Evolutionary conservation across 2,888 invertebrate species (phyloP), one percentile per base, ranked within the genome.

Genomic region (Phalangium opilio): DNA sequence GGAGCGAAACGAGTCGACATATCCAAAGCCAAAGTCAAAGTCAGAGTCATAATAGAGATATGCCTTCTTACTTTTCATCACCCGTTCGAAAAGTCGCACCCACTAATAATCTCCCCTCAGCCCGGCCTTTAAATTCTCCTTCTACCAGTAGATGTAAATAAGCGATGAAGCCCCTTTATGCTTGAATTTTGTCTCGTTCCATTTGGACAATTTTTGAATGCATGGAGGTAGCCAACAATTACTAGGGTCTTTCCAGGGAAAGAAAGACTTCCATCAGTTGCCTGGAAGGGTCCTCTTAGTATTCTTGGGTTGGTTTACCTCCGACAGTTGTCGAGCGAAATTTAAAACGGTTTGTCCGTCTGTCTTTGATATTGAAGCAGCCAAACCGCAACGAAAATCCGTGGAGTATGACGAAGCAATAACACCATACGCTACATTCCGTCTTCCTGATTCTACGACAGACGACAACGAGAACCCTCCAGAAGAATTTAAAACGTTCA

Each of bases 341-440:
- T 4, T 27, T 27, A 27, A 8, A 27, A n/a, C n/a, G n/a, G n/a
- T n/a, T n/a, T n/a, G n/a, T n/a, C n/a, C n/a, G n/a, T n/a, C 27
- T 27, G 27, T 7, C 27, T 27, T 27, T 27, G 4, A 27, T 27
- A 27, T 27, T 27, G 4, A 4, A 4, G 5, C 8, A 27, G 27
- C 27, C 8, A 27, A 27, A 27, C 27, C 27, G 5, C 27, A 27
- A 27, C 27, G 27, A 27, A 27, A 27, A 27, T 27, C 27, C 4
- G 27, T 27, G 43, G 52, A 52, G 20, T 52, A 53, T 18, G 50
- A 55, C 14, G 55, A 56, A 36, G 56, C 55, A 42, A 54, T 56
- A 7, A 52, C 56, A 14, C 56, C 56, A n/a, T 56, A 56, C 46
- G 56, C 56, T 18, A 56, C 56, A 14, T 56, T 56, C 41, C 50